phyloP scores from a whole-genome alignment of 2,888 invertebrate genomes.

The Drosophila borborema region DNA sequence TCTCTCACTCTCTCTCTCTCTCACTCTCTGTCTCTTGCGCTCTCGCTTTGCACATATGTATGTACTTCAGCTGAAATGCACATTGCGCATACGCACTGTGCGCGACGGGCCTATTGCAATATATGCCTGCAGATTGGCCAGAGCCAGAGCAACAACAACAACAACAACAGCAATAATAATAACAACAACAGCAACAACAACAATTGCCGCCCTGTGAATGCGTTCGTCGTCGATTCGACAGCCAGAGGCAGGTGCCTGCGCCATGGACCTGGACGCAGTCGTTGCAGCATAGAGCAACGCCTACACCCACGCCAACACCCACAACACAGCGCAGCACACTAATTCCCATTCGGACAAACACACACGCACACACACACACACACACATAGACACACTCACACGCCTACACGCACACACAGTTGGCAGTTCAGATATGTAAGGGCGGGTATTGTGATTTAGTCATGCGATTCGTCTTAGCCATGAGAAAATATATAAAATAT shows the following conservation, averaged over 20 bases:
- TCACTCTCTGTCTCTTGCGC: not conserved
- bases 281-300: slow-evolving; percentile 36
- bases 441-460: not conserved
- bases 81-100: slow-evolving; percentile 80
- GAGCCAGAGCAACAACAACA: slow-evolving; percentile 36
- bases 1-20: not conserved
- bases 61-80: slow-evolving; percentile 26
- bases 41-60: slow-evolving; percentile 10
- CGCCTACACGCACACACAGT: slow-evolving; percentile 1
- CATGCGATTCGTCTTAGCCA: not conserved
- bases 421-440: not conserved
- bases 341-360: slow-evolving; percentile 25
- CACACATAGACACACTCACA: not conserved
- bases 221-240: slow-evolving; percentile 39
- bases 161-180: slow-evolving; percentile 21
- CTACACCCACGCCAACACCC: slow-evolving; percentile 14
- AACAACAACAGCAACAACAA: slow-evolving; percentile 2
- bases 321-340: slow-evolving; percentile 25
- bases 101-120: slow-evolving; percentile 73
- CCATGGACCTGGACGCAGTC: slow-evolving; percentile 16
- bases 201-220: slow-evolving; percentile 25
- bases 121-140: slow-evolving; percentile 77
- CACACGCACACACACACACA: not conserved
- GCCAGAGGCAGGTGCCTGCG: slow-evolving; percentile 25
- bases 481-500: no score